Percentiles rank a stretch among this genome's conserved stretches.
These are phyloP conservation scores for Hyles lineata DNA, from an alignment of 2,888 invertebrate genomes.

Conservation along the genomic window DNA sequence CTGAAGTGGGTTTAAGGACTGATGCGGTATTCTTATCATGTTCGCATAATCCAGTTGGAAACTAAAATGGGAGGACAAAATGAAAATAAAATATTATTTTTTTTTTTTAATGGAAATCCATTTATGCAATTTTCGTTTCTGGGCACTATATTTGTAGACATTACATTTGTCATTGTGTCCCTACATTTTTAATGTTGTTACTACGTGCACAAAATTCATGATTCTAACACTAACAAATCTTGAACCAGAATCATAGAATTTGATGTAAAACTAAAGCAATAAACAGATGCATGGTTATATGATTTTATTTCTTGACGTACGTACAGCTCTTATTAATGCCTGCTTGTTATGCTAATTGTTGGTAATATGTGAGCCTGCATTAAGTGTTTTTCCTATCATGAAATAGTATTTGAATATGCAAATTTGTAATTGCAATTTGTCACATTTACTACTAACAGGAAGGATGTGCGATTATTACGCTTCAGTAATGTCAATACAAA, in stretches of 20 bases:
- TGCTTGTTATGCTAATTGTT: slow-evolving; percentile 15
- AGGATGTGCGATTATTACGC: not conserved
- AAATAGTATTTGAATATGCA: not conserved
- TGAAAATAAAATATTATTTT: no score
- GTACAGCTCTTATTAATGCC: not conserved
- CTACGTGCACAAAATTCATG: no score
- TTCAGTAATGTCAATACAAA: not conserved
- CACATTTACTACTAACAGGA: not conserved
- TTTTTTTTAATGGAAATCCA: no score
- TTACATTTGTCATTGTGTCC: no score
- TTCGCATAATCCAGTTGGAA: no score
- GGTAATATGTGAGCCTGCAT: not conserved
- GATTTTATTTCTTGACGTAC: not conserved
- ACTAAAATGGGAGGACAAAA: no score
- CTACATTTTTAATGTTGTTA: no score
- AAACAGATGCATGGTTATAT: not conserved
- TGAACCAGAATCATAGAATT: not conserved
- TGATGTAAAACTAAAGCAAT: not conserved
- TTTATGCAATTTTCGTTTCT: no score
- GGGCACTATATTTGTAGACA: no score
- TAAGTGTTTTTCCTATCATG: slow-evolving; percentile 7
- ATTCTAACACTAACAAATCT: no score
- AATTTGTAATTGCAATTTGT: not conserved
- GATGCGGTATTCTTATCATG: no score
- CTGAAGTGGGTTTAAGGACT: no score